Base-by-base conservation (phyloP, 2,888 invertebrate genomes). In the Cantharis rustica region DNA sequence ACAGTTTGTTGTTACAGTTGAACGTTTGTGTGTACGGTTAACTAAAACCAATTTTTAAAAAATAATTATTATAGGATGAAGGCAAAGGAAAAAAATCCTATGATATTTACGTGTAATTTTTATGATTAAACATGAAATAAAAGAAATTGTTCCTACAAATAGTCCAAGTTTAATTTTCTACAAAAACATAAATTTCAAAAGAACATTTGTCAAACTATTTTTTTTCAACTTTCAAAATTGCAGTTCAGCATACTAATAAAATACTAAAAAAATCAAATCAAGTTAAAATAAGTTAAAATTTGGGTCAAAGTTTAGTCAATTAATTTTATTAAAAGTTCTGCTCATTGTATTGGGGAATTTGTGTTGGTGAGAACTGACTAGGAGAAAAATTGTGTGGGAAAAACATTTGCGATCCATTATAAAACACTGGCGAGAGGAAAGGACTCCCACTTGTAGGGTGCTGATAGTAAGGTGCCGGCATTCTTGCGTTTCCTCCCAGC, bases 341-440 rank as follows among this genome's bases (percentile, higher is more conserved):
- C n/a, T 1, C 47, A n/a, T 5, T 47, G 47, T 47, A 47, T 47
- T 7, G 3, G 0, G 9, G n/a, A 47, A n/a, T n/a, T 47, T 47
- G 47, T n/a, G 47, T 2, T 47, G 47, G n/a, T 47, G 7, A 5
- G 47, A 69, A 72, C 11, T 80, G 75, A 20, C 23, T 75, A 0
- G 82, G 80, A 7, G 82, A 77, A 75, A 85, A 84, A 62, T 83
- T 81, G 0, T 81, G 80, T 10, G 85, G 84, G 61, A 83, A 83
- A 70, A 83, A 82, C 2, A 80, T 68, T 68, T 81, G 80, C 11
- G 80, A 79, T n/a, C 47, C 47, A 9, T 47, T 47, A n/a, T 47
- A 47, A n/a, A n/a, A 9, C 47, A 47, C n/a, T 5, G 47, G 47
- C 2, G 47, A 47, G 7, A 47, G 16, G 68, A 82, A 63, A 11